Percentiles rank a stretch among this genome's conserved stretches.
Conservation (phyloP, 1,140 invertebrate species). For the Zaprionus africanus region DNA sequence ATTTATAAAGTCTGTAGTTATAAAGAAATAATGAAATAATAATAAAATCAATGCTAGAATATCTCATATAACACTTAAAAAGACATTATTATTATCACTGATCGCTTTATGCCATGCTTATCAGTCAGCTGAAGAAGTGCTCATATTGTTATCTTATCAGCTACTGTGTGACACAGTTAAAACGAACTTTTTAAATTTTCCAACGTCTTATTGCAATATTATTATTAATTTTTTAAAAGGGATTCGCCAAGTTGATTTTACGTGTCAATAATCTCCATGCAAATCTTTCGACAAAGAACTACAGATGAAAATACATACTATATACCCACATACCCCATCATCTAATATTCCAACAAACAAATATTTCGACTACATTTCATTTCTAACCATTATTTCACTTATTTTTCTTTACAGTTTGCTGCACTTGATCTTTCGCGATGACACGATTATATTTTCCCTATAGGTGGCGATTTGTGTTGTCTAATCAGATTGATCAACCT, state of each 20-base stretch:
- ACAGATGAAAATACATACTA: too few species aligned
- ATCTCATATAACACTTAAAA: too few species aligned
- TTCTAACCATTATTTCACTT: neutral
- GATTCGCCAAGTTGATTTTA: too few species aligned
- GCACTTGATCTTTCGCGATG: neutral
- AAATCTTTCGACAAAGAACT: too few species aligned
- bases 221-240: too few species aligned
- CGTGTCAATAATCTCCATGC: too few species aligned
- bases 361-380: neutral
- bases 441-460: neutral
- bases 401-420: neutral
- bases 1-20: too few species aligned
- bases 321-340: too few species aligned
- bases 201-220: too few species aligned
- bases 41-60: too few species aligned
- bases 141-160: neutral
- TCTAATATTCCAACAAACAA: too few species aligned
- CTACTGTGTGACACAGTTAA: neutral
- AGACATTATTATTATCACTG: neutral
- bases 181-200: neutral
- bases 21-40: too few species aligned
- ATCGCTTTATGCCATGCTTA: neutral
- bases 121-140: neutral
- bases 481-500: neutral
- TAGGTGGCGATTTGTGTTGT: neutral